phyloP scores from a whole-genome alignment of 2,113 vertebrate species.

The Morone chrysops region DNA sequence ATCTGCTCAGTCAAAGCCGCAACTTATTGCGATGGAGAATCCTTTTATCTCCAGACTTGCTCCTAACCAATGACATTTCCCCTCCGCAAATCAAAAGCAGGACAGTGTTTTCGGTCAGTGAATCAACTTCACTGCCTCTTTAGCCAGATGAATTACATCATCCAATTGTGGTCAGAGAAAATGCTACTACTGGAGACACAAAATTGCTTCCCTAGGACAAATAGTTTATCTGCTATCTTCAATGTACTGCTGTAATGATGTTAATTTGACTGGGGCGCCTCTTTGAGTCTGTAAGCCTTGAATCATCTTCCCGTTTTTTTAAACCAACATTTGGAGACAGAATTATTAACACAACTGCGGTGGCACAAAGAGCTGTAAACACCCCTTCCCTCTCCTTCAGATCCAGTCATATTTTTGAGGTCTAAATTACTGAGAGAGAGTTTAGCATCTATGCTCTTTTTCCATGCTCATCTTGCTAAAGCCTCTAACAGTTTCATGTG shows the following conservation, averaged over 20 bases:
- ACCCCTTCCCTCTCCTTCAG: neutral
- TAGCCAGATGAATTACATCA: constrained; percentile 61
- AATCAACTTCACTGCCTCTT: constrained; percentile 29
- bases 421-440: neutral
- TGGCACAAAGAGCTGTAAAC: neutral
- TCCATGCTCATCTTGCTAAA: neutral
- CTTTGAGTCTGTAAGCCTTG: neutral
- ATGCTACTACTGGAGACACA: constrained; percentile 50
- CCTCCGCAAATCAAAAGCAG: constrained; percentile 62
- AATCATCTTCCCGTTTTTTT: neutral
- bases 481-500: constrained; percentile 9
- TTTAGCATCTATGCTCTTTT: neutral
- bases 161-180: constrained; percentile 53
- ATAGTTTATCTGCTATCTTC: neutral
- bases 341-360: neutral
- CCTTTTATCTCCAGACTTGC: constrained; percentile 48
- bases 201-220: neutral
- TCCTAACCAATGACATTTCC: constrained; percentile 47
- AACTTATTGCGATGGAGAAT: constrained; percentile 38
- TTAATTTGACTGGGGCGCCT: neutral
- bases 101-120: constrained; percentile 29
- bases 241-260: neutral
- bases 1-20: constrained; percentile 40
- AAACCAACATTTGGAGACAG: neutral
- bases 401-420: neutral